Conservation (phyloP, 2,113 vertebrate species). For the Pleuronectes platessa region DNA sequence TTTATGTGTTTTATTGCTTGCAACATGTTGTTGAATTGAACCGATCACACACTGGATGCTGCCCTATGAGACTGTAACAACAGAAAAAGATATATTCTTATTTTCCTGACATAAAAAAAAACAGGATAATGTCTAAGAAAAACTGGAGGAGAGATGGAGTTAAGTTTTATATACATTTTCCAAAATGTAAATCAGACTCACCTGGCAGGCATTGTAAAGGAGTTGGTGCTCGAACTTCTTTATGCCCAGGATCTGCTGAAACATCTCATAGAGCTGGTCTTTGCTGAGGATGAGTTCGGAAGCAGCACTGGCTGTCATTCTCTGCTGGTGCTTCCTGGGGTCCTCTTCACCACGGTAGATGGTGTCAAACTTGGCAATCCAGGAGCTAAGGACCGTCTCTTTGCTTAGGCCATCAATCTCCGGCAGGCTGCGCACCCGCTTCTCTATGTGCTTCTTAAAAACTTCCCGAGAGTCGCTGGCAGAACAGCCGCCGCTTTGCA, state of each 20-base stretch:
- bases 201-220: conserved; percentile 98
- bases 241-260: conserved; percentile 97
- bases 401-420: conserved; percentile 98
- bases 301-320: conserved; percentile 94
- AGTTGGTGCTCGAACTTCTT: conserved; percentile 99
- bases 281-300: conserved; percentile 99
- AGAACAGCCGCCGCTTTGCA: conserved; percentile 96
- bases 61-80: too few species aligned
- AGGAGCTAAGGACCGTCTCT: conserved; percentile 97
- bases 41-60: neutral
- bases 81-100: too few species aligned
- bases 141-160: too few species aligned
- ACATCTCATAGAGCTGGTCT: conserved; percentile 99
- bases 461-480: conserved; percentile 95
- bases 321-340: conserved; percentile 94
- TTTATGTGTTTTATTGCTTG: neutral
- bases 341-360: conserved; percentile 98
- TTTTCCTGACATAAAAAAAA: too few species aligned
- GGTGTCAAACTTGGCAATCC: conserved; percentile 98
- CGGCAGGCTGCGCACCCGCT: conserved; percentile 94
- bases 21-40: neutral
- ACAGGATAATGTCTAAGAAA: too few species aligned
- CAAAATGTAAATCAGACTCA: conserved; percentile 64
- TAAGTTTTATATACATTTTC: too few species aligned
- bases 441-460: conserved; percentile 99